Percentiles rank a stretch among this genome's conserved stretches.
These are phyloP conservation scores for Vulpes vulpes DNA, from an alignment of 2,113 vertebrate species.

Conservation along the genomic window DNA sequence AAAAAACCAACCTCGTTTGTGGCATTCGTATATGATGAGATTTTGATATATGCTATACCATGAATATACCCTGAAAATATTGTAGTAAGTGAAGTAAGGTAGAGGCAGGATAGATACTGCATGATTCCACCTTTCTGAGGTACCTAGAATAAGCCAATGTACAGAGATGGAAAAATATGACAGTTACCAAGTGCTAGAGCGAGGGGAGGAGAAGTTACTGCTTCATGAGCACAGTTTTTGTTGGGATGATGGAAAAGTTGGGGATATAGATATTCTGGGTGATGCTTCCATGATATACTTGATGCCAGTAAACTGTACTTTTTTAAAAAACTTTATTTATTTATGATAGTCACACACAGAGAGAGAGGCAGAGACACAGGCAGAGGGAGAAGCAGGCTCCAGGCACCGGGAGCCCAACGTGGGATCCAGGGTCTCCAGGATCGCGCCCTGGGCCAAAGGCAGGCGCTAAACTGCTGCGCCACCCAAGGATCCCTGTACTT, in stretches of 20 bases:
- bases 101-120: background rate
- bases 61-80: background rate
- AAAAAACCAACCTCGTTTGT: background rate
- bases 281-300: background rate
- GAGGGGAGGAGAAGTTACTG: background rate
- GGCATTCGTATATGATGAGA: background rate
- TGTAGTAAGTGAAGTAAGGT: background rate
- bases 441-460: too few relatives aligned
- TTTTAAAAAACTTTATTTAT: too few relatives aligned
- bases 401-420: too few relatives aligned
- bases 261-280: background rate
- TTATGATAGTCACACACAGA: too few relatives aligned
- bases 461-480: too few relatives aligned
- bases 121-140: background rate
- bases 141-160: background rate
- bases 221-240: background rate
- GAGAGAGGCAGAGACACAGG: too few relatives aligned
- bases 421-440: too few relatives aligned
- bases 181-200: background rate
- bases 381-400: too few relatives aligned
- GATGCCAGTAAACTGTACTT: background rate
- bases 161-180: background rate
- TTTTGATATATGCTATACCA: background rate
- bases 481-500: background rate
- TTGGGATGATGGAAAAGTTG: background rate